Conservation (phyloP, 2,113 vertebrate genomes). For the Trematomus loennbergii region DNA sequence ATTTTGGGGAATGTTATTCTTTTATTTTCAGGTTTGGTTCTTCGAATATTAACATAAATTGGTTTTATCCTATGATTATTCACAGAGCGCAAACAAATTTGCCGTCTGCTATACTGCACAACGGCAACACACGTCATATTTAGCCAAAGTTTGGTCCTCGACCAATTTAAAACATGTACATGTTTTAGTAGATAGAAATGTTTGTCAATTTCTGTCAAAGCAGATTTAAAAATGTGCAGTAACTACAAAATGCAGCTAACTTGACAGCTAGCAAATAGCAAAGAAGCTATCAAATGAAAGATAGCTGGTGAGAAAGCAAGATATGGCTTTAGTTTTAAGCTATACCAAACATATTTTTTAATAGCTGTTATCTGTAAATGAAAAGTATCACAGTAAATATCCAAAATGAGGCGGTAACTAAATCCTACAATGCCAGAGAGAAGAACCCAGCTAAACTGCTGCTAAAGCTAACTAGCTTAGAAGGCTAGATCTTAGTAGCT, state of each 20-base stretch:
- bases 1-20: conserved; percentile 49
- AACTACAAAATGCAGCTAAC: not conserved
- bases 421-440: not conserved
- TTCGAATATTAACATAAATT: not conserved
- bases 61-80: not conserved
- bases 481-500: not conserved
- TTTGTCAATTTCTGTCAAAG: not conserved
- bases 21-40: not conserved
- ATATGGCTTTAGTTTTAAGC: not conserved
- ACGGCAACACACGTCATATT: not conserved
- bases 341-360: not conserved
- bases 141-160: not conserved
- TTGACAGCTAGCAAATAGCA: not conserved
- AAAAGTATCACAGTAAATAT: not conserved
- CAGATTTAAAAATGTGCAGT: not conserved
- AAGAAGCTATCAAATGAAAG: not conserved
- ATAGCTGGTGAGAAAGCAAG: not conserved
- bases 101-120: not conserved
- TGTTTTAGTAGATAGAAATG: not conserved
- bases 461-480: not conserved
- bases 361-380: not conserved
- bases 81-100: not conserved
- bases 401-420: not conserved
- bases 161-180: no score
- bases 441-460: not conserved